These are phyloP conservation scores for Pangasius mekongensis DNA, from an alignment of 2,797 vertebrate species.

Conservation along the genomic window DNA sequence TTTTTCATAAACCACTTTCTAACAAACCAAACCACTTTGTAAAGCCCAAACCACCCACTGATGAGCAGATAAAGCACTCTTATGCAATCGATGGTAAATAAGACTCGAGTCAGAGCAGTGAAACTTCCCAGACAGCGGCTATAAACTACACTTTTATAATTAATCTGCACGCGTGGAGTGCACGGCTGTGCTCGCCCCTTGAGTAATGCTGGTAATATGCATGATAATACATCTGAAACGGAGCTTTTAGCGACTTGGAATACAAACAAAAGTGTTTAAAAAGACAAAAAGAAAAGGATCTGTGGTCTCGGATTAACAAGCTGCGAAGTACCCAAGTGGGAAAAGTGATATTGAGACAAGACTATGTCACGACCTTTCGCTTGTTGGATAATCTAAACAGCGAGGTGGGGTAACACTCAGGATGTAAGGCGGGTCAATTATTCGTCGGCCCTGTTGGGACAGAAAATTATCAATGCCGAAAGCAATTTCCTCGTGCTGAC, in stretches of 20 bases:
- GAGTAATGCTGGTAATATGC: conserved; percentile 14
- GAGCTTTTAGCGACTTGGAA: neutral
- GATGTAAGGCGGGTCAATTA: conserved; percentile 53
- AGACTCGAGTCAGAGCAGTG: neutral
- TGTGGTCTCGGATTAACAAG: neutral
- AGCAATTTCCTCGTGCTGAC: conserved; percentile 63
- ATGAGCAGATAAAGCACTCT: conserved; percentile 38
- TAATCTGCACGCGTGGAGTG: conserved; percentile 7
- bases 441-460: conserved; percentile 48
- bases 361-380: neutral
- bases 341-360: neutral
- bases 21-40: conserved; percentile 8
- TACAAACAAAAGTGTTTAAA: neutral
- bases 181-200: neutral
- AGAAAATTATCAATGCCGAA: conserved; percentile 61
- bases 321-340: neutral
- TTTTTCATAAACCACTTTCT: conserved; percentile 14
- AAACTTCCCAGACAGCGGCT: conserved; percentile 23
- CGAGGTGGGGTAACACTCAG: neutral
- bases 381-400: conserved; percentile 24
- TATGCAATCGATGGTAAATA: conserved; percentile 40
- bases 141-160: conserved; percentile 44
- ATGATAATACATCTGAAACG: conserved; percentile 15
- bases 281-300: neutral
- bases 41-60: conserved; percentile 45